Evolutionary conservation across 2,888 invertebrate genomes (phyloP).

Genomic region (Dicyrtoma fusca): DNA sequence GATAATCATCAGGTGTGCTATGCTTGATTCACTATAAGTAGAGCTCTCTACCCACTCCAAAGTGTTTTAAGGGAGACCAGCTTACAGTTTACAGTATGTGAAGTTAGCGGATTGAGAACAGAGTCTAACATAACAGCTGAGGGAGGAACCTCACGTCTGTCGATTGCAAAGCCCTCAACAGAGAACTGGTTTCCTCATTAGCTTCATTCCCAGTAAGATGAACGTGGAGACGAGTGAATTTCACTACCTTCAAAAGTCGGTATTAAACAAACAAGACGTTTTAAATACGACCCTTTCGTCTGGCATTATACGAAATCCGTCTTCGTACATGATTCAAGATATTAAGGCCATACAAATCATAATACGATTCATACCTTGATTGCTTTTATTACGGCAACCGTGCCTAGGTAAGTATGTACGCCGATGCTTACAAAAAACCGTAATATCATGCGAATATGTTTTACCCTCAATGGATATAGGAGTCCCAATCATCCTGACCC

Average conservation of each 20-base stretch:
- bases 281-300: constrained; percentile 28
- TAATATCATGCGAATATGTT: too few species aligned
- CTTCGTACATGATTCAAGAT: too few species aligned
- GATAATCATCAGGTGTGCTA: constrained; percentile 49
- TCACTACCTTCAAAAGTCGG: constrained; percentile 19
- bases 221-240: constrained; percentile 24
- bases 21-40: neutral
- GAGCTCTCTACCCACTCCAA: neutral
- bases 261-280: constrained; percentile 40
- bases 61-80: neutral
- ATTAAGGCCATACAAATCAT: too few species aligned
- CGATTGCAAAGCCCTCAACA: constrained; percentile 20
- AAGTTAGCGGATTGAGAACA: neutral
- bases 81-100: neutral
- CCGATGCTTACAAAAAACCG: too few species aligned
- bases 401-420: too few species aligned
- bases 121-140: constrained; percentile 4
- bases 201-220: constrained; percentile 23
- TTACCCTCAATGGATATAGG: too few species aligned
- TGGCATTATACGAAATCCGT: neutral
- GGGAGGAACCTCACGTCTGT: constrained; percentile 30
- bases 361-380: too few species aligned
- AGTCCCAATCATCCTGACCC: too few species aligned
- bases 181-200: constrained; percentile 56
- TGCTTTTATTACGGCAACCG: too few species aligned